Percentiles rank a stretch among this genome's conserved stretches.
phyloP scores from a whole-genome alignment of 2,888 invertebrate species.

The Polymixis flavicincta region DNA sequence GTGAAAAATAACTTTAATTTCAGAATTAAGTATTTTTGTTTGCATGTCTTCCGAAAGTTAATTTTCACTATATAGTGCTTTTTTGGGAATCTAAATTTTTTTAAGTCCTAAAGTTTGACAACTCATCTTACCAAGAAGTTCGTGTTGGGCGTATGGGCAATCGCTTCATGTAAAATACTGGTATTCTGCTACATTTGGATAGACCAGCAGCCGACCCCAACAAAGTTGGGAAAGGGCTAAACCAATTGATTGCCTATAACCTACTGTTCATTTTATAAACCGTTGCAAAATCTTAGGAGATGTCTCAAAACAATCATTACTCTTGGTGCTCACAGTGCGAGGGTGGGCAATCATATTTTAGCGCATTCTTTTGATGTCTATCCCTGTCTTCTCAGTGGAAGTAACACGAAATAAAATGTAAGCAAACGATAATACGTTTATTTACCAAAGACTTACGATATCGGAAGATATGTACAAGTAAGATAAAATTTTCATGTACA shows the following conservation, averaged over 20 bases:
- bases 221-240: too few relatives aligned
- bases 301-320: not conserved
- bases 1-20: too few relatives aligned
- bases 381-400: constrained; percentile 58
- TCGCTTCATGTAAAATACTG: not conserved
- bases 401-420: constrained; percentile 68
- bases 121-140: not conserved
- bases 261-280: not conserved
- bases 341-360: constrained; percentile 67
- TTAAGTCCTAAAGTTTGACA: too few relatives aligned
- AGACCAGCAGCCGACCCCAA: not conserved
- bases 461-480: not conserved
- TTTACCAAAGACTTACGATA: constrained; percentile 48
- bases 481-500: too few relatives aligned
- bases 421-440: constrained; percentile 70
- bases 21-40: not conserved
- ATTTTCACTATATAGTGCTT: too few relatives aligned
- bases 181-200: not conserved
- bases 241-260: not conserved
- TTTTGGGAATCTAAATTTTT: too few relatives aligned
- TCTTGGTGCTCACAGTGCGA: constrained; percentile 21
- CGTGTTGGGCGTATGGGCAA: not conserved
- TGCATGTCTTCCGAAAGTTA: too few relatives aligned
- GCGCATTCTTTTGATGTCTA: constrained; percentile 70
- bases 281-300: not conserved